These are phyloP conservation scores for Periophthalmus modestus DNA, from an alignment of 2,113 vertebrate species.

Conservation along the genomic window DNA sequence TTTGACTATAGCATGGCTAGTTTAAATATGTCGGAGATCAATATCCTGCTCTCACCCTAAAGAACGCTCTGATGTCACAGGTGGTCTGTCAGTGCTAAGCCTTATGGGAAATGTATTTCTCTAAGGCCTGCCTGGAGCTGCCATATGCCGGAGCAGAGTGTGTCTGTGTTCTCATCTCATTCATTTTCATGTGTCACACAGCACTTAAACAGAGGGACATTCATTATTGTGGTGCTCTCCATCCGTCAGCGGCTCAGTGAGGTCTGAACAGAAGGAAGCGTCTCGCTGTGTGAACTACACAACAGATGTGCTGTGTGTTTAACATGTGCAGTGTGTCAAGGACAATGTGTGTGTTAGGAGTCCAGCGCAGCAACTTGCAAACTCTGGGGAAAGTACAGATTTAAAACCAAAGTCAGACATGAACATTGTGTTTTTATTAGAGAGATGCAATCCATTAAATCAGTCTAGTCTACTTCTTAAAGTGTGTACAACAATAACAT, in stretches of 20 bases:
- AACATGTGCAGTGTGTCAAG: not conserved
- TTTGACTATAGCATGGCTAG: not conserved
- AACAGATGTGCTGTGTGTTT: conserved; percentile 51
- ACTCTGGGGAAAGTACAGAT: not conserved
- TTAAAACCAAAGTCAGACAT: not conserved
- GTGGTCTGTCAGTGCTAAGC: conserved; percentile 39
- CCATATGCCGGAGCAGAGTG: conserved; percentile 45
- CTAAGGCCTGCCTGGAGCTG: conserved; percentile 26
- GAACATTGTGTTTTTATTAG: not conserved
- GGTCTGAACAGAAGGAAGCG: conserved; percentile 67
- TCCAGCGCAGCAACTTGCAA: not conserved
- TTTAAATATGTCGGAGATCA: not conserved
- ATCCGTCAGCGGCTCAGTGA: conserved; percentile 23
- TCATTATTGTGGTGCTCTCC: conserved; percentile 51
- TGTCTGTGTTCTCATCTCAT: conserved; percentile 30
- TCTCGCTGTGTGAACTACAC: conserved; percentile 55
- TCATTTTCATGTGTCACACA: conserved; percentile 69
- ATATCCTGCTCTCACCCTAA: not conserved
- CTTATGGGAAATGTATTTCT: conserved; percentile 43
- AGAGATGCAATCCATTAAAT: too few relatives aligned
- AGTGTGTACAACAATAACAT: too few relatives aligned
- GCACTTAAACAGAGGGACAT: conserved; percentile 52
- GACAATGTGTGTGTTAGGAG: conserved; percentile 15
- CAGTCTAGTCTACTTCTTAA: too few relatives aligned
- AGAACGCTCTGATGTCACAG: not conserved